These are phyloP conservation scores for Lanius collurio DNA, from an alignment of 2,113 vertebrate species.

Conservation along the genomic window DNA sequence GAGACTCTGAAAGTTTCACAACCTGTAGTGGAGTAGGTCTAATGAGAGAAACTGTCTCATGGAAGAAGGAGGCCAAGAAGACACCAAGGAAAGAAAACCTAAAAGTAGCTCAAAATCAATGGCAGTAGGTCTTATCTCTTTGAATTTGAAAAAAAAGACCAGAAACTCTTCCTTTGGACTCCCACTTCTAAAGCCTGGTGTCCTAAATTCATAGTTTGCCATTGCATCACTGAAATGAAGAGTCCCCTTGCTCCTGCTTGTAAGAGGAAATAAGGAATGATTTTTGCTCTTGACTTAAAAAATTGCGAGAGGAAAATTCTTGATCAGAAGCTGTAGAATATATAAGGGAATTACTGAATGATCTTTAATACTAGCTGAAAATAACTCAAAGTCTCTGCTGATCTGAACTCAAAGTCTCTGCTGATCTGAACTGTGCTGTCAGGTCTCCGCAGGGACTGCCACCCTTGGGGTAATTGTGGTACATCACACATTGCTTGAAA, in stretches of 20 bases:
- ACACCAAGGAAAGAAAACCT: background rate
- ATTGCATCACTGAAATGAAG: background rate
- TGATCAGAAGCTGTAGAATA: background rate
- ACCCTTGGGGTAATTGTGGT: background rate
- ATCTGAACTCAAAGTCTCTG: slow-evolving; percentile 9
- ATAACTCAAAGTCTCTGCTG: slow-evolving; percentile 12
- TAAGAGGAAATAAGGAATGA: background rate
- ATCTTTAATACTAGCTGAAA: slow-evolving; percentile 35
- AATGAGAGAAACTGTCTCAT: background rate
- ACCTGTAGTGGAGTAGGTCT: background rate
- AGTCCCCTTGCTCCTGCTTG: background rate
- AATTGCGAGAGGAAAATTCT: background rate
- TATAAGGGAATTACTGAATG: background rate
- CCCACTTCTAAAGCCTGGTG: background rate
- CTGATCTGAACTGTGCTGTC: slow-evolving; percentile 1
- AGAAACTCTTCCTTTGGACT: background rate
- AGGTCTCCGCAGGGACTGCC: background rate
- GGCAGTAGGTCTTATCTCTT: background rate
- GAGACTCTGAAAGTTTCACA: background rate
- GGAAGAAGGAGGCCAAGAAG: background rate
- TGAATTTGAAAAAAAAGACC: background rate
- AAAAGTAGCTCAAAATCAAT: background rate
- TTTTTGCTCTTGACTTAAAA: background rate
- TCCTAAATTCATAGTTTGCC: background rate
- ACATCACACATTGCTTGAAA: background rate